Base-by-base conservation (phyloP, 2,888 invertebrate genomes). In the Tetragnatha montana region DNA sequence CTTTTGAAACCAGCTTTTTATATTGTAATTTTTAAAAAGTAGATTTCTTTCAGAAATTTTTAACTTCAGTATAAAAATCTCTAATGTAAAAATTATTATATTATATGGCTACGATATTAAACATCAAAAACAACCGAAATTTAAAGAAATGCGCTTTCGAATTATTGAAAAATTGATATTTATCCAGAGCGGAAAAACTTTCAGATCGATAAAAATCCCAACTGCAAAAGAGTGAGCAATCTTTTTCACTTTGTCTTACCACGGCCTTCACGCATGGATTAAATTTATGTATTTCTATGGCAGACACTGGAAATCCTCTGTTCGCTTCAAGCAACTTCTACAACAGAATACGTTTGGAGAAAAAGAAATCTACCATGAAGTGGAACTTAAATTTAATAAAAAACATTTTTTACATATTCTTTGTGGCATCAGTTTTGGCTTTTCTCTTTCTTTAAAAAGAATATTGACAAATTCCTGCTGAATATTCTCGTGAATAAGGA, bases 81-180 rank as follows among this genome's bases (percentile, higher is more conserved):
- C 4, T 1, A 4, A 35, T 35, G 35, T 35, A 35, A 2, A 35
- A 35, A n/a, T n/a, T n/a, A n/a, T n/a, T n/a, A n/a, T n/a, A n/a
- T 4, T 35, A 35, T 35, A 4, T 35, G 35, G 35, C 35, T 35
- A 2, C 35, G 1, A 4, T 35, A 35, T 35, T 35, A 35, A 35
- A 35, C 1, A 35, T 35, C 35, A 35, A 35, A 35, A 2, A 35
- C 35, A 35, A 35, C 35, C 35, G 35, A 35, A 35, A 35, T 35
- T 35, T 35, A 35, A 35, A 35, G 60, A 60, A 60, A 60, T 60
- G 60, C 60, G 4, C 60, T 0, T 60, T 35, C 17, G 12, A 60
- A 60, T 60, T 35, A 35, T 8, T 73, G 35, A 78, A 21, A 51
- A 22, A 78, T 60, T 51, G 51, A 78, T 51, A 78, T 78, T 78